Base-by-base conservation (phyloP, 2,113 vertebrate genomes). In the Synodontis membranacea region DNA sequence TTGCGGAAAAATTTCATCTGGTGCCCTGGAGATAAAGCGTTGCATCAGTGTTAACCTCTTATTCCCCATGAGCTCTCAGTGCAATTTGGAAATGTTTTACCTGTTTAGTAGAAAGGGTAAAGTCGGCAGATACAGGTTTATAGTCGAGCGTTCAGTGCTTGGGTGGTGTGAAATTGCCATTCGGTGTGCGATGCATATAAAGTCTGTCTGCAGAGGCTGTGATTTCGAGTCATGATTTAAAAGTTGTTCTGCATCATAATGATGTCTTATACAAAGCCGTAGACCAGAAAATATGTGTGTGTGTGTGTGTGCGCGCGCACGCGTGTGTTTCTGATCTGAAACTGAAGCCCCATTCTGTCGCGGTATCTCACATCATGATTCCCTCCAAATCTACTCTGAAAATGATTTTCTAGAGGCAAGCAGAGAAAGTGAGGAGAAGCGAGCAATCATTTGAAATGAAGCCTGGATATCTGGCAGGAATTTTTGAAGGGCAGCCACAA, bases 401-500 rank as follows among this genome's bases (percentile, higher is more conserved):
- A 89, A 87, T 19, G 21, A 84, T 88, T 88, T 88, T 72, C 75
- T 88, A 62, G 72, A 83, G 25, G 52, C 83, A 72, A 83, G 90
- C 42, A 86, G 75, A 83, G 80, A 72, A 78, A 52, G 48, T 56
- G 84, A 80, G 74, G 19, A 19, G 52, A 31, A 68, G 34, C 15
- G 46, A 68, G 60, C 88, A 84, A 88, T 70, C 25, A 82, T 90
- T 87, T 91, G 88, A 94, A 94, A 90, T 89, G 87, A 87, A 91
- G 89, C 91, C 89, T 91, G 84, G 56, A 84, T 92, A 92, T 92
- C 88, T 93, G 92, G 91, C 92, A 87, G 91, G 87, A 82, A 84
- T 86, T 88, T 88, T 91, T 94, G 93, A 94, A 88, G 94, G 94
- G 93, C 93, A 91, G 91, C 62, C 89, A 89, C 88, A 93, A 94